Evolutionary conservation across 2,113 vertebrate genomes (phyloP), one percentile per base, ranked within the genome.

Genomic region (Atrichornis clamosus): DNA sequence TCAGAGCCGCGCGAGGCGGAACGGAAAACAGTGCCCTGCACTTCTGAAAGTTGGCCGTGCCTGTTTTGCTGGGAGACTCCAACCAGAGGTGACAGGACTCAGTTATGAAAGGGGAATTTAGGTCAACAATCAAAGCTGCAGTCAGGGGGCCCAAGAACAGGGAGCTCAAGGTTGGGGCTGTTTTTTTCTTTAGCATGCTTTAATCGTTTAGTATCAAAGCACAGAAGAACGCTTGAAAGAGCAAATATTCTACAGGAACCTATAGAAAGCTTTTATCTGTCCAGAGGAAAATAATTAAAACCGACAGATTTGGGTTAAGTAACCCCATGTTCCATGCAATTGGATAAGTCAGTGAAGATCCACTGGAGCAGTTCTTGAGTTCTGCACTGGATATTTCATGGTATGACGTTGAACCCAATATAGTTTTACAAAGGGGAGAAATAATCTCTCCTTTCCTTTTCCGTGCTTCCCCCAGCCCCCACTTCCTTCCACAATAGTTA

Each of bases 281-380:
- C 96, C 97, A 97, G 94, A 97, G 76, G 95, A 98, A 96, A 98
- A 95, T 98, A 98, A 98, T 98, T 96, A 98, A 97, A 97, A 77
- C 90, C 96, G 98, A 98, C 98, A 98, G 98, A 98, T 98, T 98
- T 95, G 97, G 98, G 98, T 98, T 98, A 98, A 98, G 98, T 98
- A 96, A 96, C 97, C 93, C 97, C 97, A 96, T 97, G 95, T 96
- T 96, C 96, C 96, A 93, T 81, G 84, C 91, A 93, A 96, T 97
- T 93, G 97, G 96, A 93, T 95, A 96, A 96, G 93, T 96, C 58
- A 70, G 85, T 67, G 91, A 96, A 95, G 95, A 94, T 95, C 96
- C 96, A 97, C 95, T 96, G 95, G 93, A 97, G 88, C 90, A 95
- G 95, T 95, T 84, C 80, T 93, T 96, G 92, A 97, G 96, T 94